phyloP scores from a whole-genome alignment of 2,113 vertebrate genomes.

The Clarias magur region DNA sequence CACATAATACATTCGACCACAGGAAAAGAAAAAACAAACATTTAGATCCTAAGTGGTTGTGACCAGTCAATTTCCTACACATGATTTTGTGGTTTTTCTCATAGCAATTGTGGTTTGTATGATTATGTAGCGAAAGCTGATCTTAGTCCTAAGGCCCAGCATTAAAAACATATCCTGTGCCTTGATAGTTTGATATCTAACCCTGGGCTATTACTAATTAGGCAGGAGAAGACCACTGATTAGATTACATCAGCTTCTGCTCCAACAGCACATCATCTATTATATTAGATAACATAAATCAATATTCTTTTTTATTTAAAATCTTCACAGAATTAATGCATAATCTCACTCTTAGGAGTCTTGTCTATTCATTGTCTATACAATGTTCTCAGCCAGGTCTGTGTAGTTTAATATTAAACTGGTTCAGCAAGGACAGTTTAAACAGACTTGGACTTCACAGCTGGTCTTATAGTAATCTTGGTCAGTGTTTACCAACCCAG shows the following conservation, averaged over 20 bases:
- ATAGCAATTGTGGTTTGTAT: neutral
- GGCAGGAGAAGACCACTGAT: conserved; percentile 1
- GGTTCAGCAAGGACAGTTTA: neutral
- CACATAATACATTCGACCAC: neutral
- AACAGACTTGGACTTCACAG: neutral
- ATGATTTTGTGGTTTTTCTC: conserved; percentile 8
- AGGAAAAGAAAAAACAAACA: neutral
- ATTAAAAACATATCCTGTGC: neutral
- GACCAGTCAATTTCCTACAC: conserved; percentile 4
- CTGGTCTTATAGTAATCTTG: neutral
- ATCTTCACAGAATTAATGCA: neutral
- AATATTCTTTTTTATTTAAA: neutral
- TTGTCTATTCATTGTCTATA: neutral
- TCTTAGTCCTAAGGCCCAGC: neutral
- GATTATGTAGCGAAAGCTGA: neutral
- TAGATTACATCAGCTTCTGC: conserved; percentile 8
- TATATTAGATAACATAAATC: neutral
- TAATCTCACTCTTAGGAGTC: neutral
- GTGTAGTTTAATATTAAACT: conserved; percentile 8
- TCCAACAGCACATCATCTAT: neutral
- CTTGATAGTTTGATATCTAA: neutral
- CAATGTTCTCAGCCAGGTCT: neutral
- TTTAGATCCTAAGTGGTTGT: conserved; percentile 6
- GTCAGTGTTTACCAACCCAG: neutral
- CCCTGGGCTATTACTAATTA: neutral